phyloP scores from a whole-genome alignment of 1,140 invertebrate genomes.

The Solenopsis invicta region DNA sequence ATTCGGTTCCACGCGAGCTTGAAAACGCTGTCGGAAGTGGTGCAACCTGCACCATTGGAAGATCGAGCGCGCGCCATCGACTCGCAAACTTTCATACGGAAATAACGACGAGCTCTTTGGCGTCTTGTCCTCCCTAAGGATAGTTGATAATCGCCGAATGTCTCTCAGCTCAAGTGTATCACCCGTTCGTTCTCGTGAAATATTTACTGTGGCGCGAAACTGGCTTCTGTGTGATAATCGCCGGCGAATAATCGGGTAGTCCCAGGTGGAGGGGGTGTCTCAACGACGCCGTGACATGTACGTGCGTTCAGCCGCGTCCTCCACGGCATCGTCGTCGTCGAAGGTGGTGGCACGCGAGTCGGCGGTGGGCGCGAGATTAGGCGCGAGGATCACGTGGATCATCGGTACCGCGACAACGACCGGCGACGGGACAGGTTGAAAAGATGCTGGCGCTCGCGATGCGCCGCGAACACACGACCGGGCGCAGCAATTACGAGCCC shows the following conservation, averaged over 20 bases:
- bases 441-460: slow-evolving; percentile 86
- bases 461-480: slow-evolving; percentile 86
- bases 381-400: slow-evolving; percentile 66
- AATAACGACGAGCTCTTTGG: background rate
- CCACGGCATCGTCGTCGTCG: slow-evolving; percentile 67
- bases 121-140: background rate
- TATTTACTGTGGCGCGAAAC: background rate
- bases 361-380: slow-evolving; percentile 39
- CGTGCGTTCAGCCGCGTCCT: slow-evolving; percentile 56
- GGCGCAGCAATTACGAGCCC: slow-evolving; percentile 85
- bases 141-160: background rate
- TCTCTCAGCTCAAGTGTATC: background rate
- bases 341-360: slow-evolving; percentile 63
- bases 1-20: background rate
- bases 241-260: slow-evolving; percentile 21
- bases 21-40: too few relatives aligned
- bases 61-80: background rate
- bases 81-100: background rate
- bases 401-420: slow-evolving; percentile 73
- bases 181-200: background rate
- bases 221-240: background rate
- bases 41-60: background rate
- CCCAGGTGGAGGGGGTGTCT: slow-evolving; percentile 34
- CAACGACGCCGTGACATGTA: slow-evolving; percentile 76
- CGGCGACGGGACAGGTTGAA: slow-evolving; percentile 80